Evolutionary conservation across 2,113 vertebrate species (phyloP).

Genomic region (Mystacornis crossleyi): DNA sequence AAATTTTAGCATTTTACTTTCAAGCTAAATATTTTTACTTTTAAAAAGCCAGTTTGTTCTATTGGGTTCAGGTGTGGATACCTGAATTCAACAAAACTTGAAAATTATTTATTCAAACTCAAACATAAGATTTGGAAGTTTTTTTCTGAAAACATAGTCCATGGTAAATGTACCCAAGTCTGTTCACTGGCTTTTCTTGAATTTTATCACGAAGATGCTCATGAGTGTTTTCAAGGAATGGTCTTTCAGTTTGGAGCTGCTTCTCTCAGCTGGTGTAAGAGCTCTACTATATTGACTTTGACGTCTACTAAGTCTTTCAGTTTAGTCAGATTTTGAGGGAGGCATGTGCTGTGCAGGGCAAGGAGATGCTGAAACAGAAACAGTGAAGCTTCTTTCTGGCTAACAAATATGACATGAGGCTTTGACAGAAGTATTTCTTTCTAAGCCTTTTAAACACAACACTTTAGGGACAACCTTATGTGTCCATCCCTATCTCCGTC

Average conservation of each 20-base stretch:
- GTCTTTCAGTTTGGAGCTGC: accelerated
- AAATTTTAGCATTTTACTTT: not conserved
- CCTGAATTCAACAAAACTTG: not conserved
- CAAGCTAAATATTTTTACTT: not conserved
- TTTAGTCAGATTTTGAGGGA: not conserved
- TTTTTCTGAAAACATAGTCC: not conserved
- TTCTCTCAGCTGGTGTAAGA: not conserved
- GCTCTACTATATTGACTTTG: not conserved
- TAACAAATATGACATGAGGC: not conserved
- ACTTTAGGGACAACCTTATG: not conserved
- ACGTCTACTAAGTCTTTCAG: not conserved
- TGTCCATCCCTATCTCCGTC: not conserved
- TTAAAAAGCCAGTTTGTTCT: not conserved
- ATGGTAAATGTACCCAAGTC: not conserved
- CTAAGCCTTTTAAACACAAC: not conserved
- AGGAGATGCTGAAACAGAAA: not conserved
- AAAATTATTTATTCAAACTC: not conserved
- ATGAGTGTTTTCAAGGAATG: not conserved
- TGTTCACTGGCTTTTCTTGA: not conserved
- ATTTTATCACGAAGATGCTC: not conserved
- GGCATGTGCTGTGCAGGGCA: accelerated
- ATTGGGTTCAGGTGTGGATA: not conserved
- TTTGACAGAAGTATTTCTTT: not conserved
- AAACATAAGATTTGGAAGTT: accelerated
- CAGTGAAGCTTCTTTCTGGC: not conserved